A percentile compares a stretch with the other conserved stretches of the same genome.
Evolutionary conservation across 2,888 invertebrate genomes (phyloP).

Genomic region (Drosophila acutilabella): DNA sequence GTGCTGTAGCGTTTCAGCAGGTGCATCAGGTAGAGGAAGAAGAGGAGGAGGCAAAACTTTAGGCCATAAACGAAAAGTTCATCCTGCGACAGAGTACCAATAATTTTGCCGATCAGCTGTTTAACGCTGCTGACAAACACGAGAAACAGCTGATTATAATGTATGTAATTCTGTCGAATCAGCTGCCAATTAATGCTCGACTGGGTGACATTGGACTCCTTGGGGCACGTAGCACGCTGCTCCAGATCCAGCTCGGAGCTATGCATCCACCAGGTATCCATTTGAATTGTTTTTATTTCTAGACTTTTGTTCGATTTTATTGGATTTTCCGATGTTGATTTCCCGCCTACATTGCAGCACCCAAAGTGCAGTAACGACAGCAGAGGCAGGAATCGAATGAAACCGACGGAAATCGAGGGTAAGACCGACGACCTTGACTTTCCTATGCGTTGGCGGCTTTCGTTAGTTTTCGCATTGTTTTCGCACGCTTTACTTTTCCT

Average conservation of each 20-base stretch:
- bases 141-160: conserved; percentile 42
- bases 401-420: background rate
- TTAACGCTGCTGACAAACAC: conserved; percentile 31
- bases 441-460: conserved; percentile 56
- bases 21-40: conserved; percentile 78
- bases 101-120: conserved; percentile 27
- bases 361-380: conserved; percentile 40
- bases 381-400: background rate
- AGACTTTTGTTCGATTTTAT: conserved; percentile 10
- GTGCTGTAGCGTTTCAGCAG: conserved; percentile 44
- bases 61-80: conserved; percentile 75
- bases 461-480: conserved; percentile 56
- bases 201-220: conserved; percentile 60
- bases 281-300: conserved; percentile 14
- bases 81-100: conserved; percentile 62
- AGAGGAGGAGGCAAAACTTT: conserved; percentile 66
- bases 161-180: conserved; percentile 37
- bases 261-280: conserved; percentile 62
- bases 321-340: conserved; percentile 21
- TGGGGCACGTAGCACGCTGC: conserved; percentile 50
- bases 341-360: conserved; percentile 65
- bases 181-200: conserved; percentile 30
- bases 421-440: conserved; percentile 71
- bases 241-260: conserved; percentile 29
- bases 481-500: conserved; percentile 17